These are phyloP conservation scores for Falco columbarius DNA, from an alignment of 2,797 vertebrate species.

Conservation along the genomic window DNA sequence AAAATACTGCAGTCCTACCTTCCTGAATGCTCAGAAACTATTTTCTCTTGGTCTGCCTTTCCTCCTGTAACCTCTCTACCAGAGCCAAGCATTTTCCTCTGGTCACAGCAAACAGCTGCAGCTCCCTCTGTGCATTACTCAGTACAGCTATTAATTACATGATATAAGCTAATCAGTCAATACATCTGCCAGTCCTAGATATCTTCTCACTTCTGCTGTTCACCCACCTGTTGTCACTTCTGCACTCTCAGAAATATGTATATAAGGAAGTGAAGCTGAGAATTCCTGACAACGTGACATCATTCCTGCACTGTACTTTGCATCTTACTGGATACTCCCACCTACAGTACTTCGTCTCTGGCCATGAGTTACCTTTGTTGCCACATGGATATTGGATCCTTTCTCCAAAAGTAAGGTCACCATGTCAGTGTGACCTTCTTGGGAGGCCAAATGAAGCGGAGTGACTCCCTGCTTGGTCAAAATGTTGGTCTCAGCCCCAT, in stretches of 20 bases:
- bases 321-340: not conserved
- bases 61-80: not conserved
- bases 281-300: not conserved
- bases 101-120: not conserved
- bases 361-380: constrained; percentile 87
- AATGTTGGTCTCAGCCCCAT: constrained; percentile 90
- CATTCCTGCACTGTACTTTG: not conserved
- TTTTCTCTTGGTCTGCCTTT: not conserved
- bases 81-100: not conserved
- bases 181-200: not conserved
- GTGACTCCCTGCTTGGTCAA: constrained; percentile 95
- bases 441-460: constrained; percentile 92
- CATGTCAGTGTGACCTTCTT: constrained; percentile 93
- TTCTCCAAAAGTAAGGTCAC: constrained; percentile 89
- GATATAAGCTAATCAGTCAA: not conserved
- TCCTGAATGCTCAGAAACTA: not conserved
- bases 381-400: constrained; percentile 85
- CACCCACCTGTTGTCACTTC: not conserved
- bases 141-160: not conserved
- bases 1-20: not conserved
- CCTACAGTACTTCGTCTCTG: not conserved
- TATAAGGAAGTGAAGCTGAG: not conserved
- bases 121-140: not conserved
- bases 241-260: not conserved
- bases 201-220: not conserved